phyloP scores from a whole-genome alignment of 2,797 vertebrate genomes.

The Vespertilio murinus region DNA sequence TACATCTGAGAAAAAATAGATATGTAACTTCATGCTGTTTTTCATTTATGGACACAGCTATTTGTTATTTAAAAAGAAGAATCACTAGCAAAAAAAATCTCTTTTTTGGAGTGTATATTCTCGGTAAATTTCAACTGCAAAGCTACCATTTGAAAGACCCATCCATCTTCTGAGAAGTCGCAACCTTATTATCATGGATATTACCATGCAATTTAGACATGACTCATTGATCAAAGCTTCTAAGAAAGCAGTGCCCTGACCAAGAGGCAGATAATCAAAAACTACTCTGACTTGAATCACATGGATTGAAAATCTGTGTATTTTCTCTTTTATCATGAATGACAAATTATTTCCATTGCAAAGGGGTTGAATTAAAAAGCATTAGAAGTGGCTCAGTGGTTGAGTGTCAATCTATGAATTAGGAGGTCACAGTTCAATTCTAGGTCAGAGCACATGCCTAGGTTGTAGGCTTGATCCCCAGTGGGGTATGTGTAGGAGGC shows the following conservation, averaged over 20 bases:
- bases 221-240: constrained; percentile 53
- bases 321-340: constrained; percentile 61
- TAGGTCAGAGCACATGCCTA: neutral
- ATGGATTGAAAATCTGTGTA: constrained; percentile 33
- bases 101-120: constrained; percentile 62
- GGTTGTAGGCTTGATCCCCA: neutral
- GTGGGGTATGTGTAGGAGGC: neutral
- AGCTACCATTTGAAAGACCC: constrained; percentile 60
- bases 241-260: constrained; percentile 61
- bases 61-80: neutral
- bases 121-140: constrained; percentile 23
- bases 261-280: constrained; percentile 58
- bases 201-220: constrained; percentile 33
- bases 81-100: constrained; percentile 56
- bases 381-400: neutral
- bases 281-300: constrained; percentile 32
- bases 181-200: constrained; percentile 69
- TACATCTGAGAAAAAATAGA: neutral
- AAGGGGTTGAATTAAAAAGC: constrained; percentile 15
- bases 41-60: constrained; percentile 37
- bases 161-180: constrained; percentile 56
- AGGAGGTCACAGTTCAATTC: neutral
- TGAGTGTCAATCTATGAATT: neutral
- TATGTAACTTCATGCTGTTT: neutral
- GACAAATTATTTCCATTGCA: constrained; percentile 28